Evolutionary conservation across 2,113 vertebrate species (phyloP), one percentile per base, ranked within the genome.

Genomic region (Petromus typicus): DNA sequence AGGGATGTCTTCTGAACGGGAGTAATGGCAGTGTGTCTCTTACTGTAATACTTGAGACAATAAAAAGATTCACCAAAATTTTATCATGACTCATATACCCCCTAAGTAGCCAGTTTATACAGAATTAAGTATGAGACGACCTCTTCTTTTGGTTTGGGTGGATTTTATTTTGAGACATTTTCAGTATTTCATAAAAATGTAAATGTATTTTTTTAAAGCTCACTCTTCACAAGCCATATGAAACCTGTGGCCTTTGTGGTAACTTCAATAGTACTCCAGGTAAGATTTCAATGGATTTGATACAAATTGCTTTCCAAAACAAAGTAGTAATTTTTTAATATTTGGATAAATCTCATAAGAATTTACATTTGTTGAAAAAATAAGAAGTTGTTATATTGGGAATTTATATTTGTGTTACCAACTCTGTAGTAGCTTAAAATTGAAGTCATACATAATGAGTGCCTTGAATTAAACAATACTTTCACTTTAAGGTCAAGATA

Each of bases 231-330:
- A 97, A 96, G 32, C 84, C 64, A 1, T 98, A 97, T 64, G 37
- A 92, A 82, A 97, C 97, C 22, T 98, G 98, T 76, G 98, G 98
- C 61, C 96, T 98, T 61, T 98, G 97, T 91, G 98, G 98, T 23
- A 84, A 93, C 87, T 98, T 97, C 90, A 93, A 96, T 84, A 94
- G 6, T 32, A 97, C 76, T n/a, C 80, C 94, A 96, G 98, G 98
- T 98, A 96, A 96, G 95, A 95, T 30, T 73, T 59, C 57, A 56
- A 22, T 25, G 22, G 32, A 32, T 56, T n/a, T 12, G 76, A 91
- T 14, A 81, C 30, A 84, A 86, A 82, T 27, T 89, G 7, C n/a
- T 80, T 80, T 63, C 5, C 54, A 2, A 51, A 79, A 73, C 4
- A 56, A 84, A 83, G 88, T 75, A 54, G 25, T 51, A 22, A 20